Percentiles rank a stretch among this genome's conserved stretches.
phyloP scores from a whole-genome alignment of 2,797 vertebrate genomes.

The Microctenopoma steveboyesi region DNA sequence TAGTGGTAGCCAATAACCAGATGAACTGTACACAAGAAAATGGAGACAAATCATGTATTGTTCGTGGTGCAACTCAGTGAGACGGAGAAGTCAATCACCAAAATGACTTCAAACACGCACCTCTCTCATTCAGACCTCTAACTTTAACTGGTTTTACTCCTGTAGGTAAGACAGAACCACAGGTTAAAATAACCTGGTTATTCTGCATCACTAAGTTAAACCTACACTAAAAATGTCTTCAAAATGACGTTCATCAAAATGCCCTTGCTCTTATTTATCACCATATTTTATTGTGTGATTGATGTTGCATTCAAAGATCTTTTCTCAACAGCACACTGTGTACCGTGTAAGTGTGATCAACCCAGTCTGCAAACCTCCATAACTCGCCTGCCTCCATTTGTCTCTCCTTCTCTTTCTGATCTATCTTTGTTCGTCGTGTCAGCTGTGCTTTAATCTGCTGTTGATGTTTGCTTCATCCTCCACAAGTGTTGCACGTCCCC shows the following conservation, averaged over 20 bases:
- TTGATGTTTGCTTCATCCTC: constrained; percentile 36
- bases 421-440: constrained; percentile 24
- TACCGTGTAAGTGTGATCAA: background rate
- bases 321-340: background rate
- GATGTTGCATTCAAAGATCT: constrained; percentile 18
- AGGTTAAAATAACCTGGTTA: constrained; percentile 8
- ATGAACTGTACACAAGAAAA: constrained; percentile 27
- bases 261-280: constrained; percentile 6
- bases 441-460: constrained; percentile 29
- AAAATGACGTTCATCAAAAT: background rate
- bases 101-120: too few relatives aligned
- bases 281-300: constrained; percentile 16
- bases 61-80: constrained; percentile 10
- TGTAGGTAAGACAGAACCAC: background rate
- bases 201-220: background rate
- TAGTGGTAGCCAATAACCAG: constrained; percentile 50
- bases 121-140: background rate
- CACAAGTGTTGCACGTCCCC: constrained; percentile 28
- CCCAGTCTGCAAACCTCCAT: constrained; percentile 7
- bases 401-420: constrained; percentile 8
- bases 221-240: background rate
- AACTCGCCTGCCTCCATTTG: constrained; percentile 7
- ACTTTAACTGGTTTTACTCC: too few relatives aligned
- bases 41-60: constrained; percentile 21
- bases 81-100: constrained; percentile 8